These are phyloP conservation scores for Rhagium mordax DNA, from an alignment of 2,888 invertebrate species.

Conservation along the genomic window DNA sequence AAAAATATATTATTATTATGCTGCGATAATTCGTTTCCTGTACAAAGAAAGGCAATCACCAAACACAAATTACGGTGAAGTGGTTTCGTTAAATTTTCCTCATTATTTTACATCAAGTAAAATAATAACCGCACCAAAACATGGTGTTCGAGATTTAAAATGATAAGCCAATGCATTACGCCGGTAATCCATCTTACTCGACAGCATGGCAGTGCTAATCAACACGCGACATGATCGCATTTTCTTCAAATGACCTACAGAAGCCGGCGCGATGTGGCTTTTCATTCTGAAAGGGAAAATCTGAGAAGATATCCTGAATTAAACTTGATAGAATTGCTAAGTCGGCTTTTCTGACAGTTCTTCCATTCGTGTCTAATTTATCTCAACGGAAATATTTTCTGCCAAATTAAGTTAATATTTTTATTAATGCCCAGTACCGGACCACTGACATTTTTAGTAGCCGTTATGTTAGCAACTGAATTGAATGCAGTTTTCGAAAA, in stretches of 20 bases:
- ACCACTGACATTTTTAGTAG: neutral
- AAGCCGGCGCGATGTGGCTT: constrained; percentile 57
- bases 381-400: constrained; percentile 34
- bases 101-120: neutral
- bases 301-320: constrained; percentile 38
- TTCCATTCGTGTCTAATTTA: constrained; percentile 45
- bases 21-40: neutral
- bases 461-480: neutral
- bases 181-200: constrained; percentile 31
- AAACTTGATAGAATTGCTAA: constrained; percentile 49
- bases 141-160: constrained; percentile 15
- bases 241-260: constrained; percentile 21
- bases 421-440: neutral
- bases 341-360: constrained; percentile 46
- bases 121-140: constrained; percentile 15
- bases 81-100: neutral
- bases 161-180: constrained; percentile 25
- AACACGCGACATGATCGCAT: constrained; percentile 22
- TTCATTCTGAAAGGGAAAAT: constrained; percentile 46
- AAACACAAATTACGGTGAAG: neutral
- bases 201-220: constrained; percentile 28
- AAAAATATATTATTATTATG: neutral
- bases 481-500: neutral
- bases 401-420: constrained; percentile 29
- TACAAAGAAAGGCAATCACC: neutral